Percentiles rank a stretch among this genome's conserved stretches.
Conservation (phyloP, 2,113 vertebrate genomes). For the Grus americana region DNA sequence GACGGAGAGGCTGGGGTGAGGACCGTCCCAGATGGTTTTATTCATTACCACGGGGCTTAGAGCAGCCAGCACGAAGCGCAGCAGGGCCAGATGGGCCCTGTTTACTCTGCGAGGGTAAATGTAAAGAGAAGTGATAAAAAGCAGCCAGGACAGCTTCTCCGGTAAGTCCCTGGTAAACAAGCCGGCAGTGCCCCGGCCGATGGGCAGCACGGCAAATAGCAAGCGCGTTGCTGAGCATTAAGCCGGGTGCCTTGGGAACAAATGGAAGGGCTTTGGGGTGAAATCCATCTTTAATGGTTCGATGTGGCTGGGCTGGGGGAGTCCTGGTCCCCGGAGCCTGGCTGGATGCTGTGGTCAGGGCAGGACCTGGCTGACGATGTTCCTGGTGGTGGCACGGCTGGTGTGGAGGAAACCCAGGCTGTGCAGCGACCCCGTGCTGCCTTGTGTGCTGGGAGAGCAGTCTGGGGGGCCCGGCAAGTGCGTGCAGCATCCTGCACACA, state of each 20-base stretch:
- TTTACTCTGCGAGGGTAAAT: slow-evolving; percentile 57
- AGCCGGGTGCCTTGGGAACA: slow-evolving; percentile 20
- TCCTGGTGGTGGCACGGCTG: fast-evolving
- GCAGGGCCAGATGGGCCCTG: slow-evolving; percentile 66
- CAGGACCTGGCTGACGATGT: neutral
- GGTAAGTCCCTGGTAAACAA: slow-evolving; percentile 58
- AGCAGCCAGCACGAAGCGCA: neutral
- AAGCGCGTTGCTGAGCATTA: neutral
- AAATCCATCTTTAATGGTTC: neutral
- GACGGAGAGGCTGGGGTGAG: neutral
- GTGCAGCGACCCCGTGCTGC: neutral
- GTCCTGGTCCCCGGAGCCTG: fast-evolving
- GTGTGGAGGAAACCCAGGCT: neutral
- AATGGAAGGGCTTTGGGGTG: neutral
- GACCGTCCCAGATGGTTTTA: slow-evolving; percentile 17
- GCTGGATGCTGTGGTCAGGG: neutral
- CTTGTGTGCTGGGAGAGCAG: neutral
- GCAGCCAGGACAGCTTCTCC: neutral
- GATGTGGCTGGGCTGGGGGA: too few species aligned
- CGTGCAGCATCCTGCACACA: fast-evolving
- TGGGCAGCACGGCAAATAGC: neutral
- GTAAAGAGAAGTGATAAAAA: slow-evolving; percentile 54
- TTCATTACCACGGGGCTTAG: slow-evolving; percentile 41
- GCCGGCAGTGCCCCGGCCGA: neutral
- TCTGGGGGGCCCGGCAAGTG: neutral